Conservation (phyloP, 2,113 vertebrate species). For the Leucopsar rothschildi region DNA sequence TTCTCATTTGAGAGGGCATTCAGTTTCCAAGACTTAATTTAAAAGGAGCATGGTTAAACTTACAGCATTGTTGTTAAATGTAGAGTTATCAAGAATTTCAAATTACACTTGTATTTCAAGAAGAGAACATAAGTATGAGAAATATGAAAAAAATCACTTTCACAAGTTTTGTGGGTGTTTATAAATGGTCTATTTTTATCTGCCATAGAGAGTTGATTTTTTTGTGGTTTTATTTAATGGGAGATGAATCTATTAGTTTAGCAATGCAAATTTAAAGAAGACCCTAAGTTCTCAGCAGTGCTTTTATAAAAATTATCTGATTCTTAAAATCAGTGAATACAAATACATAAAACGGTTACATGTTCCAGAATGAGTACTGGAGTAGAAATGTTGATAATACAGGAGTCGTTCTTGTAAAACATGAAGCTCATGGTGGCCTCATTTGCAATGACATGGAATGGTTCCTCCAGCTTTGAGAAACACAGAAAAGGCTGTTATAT, state of each 20-base stretch:
- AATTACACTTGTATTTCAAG: conserved; percentile 25
- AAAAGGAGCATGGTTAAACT: conserved; percentile 30
- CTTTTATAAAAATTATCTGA: neutral
- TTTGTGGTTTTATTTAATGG: conserved; percentile 45
- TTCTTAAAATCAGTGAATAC: neutral
- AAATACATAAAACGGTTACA: neutral
- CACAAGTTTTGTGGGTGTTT: conserved; percentile 26
- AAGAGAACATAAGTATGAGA: conserved; percentile 7
- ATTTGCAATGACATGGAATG: neutral
- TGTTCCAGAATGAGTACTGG: neutral
- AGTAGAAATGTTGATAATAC: neutral
- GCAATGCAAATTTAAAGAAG: conserved; percentile 45
- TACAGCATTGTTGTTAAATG: conserved; percentile 25
- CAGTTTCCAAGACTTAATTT: conserved; percentile 50
- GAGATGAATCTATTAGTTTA: conserved; percentile 62
- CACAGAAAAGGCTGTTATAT: neutral
- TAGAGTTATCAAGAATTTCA: conserved; percentile 20
- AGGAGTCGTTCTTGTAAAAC: neutral
- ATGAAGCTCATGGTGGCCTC: neutral
- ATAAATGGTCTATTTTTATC: conserved; percentile 65
- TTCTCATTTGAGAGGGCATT: conserved; percentile 55
- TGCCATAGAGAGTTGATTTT: conserved; percentile 53
- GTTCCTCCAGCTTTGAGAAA: neutral
- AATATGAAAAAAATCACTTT: conserved; percentile 38
- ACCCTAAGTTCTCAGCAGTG: neutral